Base-by-base conservation (phyloP, 2,797 vertebrate genomes). In the Danio tinwini region DNA sequence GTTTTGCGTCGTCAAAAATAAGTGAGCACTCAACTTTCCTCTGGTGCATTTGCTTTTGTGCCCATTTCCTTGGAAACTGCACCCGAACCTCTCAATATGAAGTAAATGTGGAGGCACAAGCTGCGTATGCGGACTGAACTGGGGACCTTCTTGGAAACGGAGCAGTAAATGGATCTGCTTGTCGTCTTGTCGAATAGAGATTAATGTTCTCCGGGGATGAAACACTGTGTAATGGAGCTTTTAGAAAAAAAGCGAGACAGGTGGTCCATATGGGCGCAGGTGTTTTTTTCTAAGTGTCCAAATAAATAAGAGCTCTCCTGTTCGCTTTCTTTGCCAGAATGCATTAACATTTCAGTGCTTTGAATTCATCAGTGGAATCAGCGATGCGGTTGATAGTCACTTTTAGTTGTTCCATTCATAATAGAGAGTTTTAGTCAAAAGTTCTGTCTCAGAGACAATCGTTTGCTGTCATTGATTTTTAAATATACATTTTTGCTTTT, bases 131-230 rank as follows among this genome's bases (percentile, higher is more conserved):
- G 44, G 64, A 55, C 42, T 58, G 71, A 81, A 76, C 71, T 16
- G 21, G 5, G 16, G 55, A 52, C 58, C 16, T 47, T 58, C 78
- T 63, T 42, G 13, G 62, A 58, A 55, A 37, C 16, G 11, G 72
- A 52, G 68, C 56, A 40, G 72, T 73, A 74, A 83, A 85, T 86
- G 76, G 73, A 80, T 67, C 56, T 65, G 40, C 12, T 5, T 56
- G 19, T 62, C 12, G 7, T 62, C 55, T 17, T 71, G 58, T 40
- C 40, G 75, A 81, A 81, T 53, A n/a, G 29, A 67, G 68, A 63
- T 77, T 12, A 52, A 72, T 44, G 63, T 78, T 65, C 63, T 45
- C 6, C 42, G 64, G 37, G 70, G 44, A 37, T 16, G 58, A 70
- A 44, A 52, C 37, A 16, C 39, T 7, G 21, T 37, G 49, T 63